These are phyloP conservation scores for Standfussiana lucernea DNA, from an alignment of 2,888 invertebrate genomes.

Conservation along the genomic window DNA sequence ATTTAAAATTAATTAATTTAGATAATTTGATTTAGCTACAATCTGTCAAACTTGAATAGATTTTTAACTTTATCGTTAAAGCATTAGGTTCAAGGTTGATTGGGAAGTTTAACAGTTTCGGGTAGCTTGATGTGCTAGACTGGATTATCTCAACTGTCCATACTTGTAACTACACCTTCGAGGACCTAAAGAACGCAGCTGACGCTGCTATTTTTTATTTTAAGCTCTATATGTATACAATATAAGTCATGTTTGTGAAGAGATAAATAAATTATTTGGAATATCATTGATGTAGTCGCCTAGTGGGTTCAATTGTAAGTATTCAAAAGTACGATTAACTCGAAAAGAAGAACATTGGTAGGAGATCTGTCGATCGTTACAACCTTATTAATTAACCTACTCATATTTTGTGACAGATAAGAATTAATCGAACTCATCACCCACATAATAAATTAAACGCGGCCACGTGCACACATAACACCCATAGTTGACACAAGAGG, in stretches of 20 bases:
- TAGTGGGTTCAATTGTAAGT: not conserved
- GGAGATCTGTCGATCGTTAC: not conserved
- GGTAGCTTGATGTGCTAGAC: too few species aligned
- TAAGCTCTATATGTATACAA: too few species aligned
- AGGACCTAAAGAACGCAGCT: not conserved
- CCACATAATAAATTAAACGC: constrained; percentile 4
- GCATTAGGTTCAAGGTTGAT: too few species aligned
- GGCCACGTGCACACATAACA: not conserved
- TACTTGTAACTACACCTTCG: not conserved
- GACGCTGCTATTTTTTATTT: not conserved
- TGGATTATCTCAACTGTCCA: not conserved
- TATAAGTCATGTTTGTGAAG: too few species aligned
- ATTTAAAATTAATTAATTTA: not conserved
- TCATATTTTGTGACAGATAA: not conserved
- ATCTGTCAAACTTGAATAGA: too few species aligned
- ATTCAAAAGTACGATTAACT: not conserved
- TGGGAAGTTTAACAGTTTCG: too few species aligned
- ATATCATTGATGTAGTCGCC: not conserved
- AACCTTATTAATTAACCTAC: too few species aligned
- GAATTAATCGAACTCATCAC: not conserved
- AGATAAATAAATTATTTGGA: too few species aligned
- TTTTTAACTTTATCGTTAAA: too few species aligned
- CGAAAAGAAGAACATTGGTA: not conserved
- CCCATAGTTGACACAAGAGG: constrained; percentile 16
- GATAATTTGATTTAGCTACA: not conserved